Evolutionary conservation across 2,888 invertebrate genomes (phyloP).

Genomic region (Lepidocyrtoides sp.): DNA sequence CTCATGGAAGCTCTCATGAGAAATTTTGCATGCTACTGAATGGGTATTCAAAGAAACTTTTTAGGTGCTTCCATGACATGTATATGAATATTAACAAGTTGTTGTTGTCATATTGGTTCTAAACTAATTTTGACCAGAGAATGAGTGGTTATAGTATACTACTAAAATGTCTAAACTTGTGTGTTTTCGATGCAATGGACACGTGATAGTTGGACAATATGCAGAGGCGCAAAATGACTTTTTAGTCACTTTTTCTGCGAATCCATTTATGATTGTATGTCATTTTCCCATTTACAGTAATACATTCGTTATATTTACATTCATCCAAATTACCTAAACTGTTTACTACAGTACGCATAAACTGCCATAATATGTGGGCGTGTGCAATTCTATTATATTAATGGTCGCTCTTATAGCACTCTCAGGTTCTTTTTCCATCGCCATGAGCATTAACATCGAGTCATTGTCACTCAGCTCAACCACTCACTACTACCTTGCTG

Average conservation of each 20-base stretch:
- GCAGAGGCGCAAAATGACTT: slow-evolving; percentile 7
- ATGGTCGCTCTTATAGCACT: background rate
- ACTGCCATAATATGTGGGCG: background rate
- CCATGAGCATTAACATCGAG: background rate
- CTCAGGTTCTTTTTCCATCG: background rate
- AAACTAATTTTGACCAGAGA: too few species aligned
- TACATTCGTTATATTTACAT: too few species aligned
- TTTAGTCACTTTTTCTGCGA: slow-evolving; percentile 26
- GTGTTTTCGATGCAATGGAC: background rate
- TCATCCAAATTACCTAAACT: background rate
- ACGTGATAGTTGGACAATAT: background rate
- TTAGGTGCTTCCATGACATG: too few species aligned
- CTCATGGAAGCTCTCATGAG: too few species aligned
- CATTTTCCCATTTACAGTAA: slow-evolving; percentile 5
- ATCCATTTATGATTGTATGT: background rate
- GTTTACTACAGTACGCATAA: background rate
- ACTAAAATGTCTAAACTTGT: too few species aligned
- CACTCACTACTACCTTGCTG: background rate
- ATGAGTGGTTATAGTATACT: too few species aligned
- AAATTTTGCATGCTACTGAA: too few species aligned
- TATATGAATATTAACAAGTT: too few species aligned
- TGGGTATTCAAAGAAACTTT: too few species aligned
- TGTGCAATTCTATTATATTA: background rate
- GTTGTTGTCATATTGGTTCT: too few species aligned
- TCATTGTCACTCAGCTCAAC: background rate